These are phyloP conservation scores for Tribolium freemani DNA, from an alignment of 2,888 invertebrate species.

Conservation along the genomic window DNA sequence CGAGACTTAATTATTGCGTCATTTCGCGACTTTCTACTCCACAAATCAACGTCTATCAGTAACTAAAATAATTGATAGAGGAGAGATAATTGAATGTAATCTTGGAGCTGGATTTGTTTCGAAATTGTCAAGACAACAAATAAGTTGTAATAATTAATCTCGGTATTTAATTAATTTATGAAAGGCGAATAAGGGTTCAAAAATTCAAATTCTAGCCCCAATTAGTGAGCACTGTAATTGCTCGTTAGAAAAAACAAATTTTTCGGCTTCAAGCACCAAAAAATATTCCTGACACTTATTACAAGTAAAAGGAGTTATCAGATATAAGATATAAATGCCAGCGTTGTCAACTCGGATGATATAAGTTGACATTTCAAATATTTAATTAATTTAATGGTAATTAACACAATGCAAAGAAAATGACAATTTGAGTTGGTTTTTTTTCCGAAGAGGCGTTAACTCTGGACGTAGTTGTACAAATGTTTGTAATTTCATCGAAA, in stretches of 20 bases:
- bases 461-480: too few species aligned
- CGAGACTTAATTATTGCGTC: slow-evolving; percentile 17
- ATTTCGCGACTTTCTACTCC: slow-evolving; percentile 27
- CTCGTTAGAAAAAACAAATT: background rate
- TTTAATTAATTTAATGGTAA: background rate
- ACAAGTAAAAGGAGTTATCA: background rate
- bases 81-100: slow-evolving; percentile 24
- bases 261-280: background rate
- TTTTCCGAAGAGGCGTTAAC: too few species aligned
- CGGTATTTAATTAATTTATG: background rate
- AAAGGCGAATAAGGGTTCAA: background rate
- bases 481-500: too few species aligned
- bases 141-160: background rate
- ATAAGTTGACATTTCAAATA: background rate
- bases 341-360: background rate
- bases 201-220: background rate
- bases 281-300: background rate
- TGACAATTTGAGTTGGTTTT: too few species aligned
- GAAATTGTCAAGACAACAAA: background rate
- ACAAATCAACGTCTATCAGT: slow-evolving; percentile 37
- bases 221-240: background rate
- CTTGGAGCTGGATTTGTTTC: slow-evolving; percentile 8
- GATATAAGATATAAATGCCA: background rate
- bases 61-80: slow-evolving; percentile 27
- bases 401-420: background rate